Evolutionary conservation across 2,113 vertebrate species (phyloP), one percentile per base, ranked within the genome.

Genomic region (Solea solea): DNA sequence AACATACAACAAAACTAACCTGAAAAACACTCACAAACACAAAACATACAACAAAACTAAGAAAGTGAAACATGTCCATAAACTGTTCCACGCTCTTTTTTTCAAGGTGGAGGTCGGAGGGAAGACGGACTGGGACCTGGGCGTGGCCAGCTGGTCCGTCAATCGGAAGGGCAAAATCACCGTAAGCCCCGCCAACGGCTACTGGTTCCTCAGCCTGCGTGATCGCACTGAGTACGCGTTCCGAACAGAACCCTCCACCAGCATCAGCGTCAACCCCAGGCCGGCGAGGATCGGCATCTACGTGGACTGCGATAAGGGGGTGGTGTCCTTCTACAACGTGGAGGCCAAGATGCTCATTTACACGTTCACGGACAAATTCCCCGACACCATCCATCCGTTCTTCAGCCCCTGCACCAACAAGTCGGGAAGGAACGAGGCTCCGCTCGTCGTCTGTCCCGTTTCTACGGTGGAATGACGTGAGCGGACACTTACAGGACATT

Each of bases 401-500:
- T 94, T 96, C 64, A 94, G 94, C 78, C 94, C 94, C 60, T 95
- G 94, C 52, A 92, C 84, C 0, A 91, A 91, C 46, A 92, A 86
- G 71, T 90, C 88, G 0, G 86, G 85, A 9, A 78, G 45, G 44
- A 88, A 91, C 4, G 81, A 87, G 6, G 88, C 72, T 8, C 91
- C 93, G 0, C 86, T 94, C 0, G 72, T 84, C 59, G 90, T 94
- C 14, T 89, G 86, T 15, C 80, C 91, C 14, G 15, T 89, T 34
- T 39, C 54, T 59, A 12, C 11, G 7, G 16, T 64, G 21, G 71
- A 88, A 16, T 89, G 59, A 90, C 39, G 48, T 21, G 2, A 66
- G n/a, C 10, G 4, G 15, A 9, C 5, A 50, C 12, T 48, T 41
- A 4, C 6, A 58, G 34, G 14, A 44, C 13, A 15, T 45, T 28